Conservation (phyloP, 2,113 vertebrate species). For the pig (Sus scrofa) region DNA sequence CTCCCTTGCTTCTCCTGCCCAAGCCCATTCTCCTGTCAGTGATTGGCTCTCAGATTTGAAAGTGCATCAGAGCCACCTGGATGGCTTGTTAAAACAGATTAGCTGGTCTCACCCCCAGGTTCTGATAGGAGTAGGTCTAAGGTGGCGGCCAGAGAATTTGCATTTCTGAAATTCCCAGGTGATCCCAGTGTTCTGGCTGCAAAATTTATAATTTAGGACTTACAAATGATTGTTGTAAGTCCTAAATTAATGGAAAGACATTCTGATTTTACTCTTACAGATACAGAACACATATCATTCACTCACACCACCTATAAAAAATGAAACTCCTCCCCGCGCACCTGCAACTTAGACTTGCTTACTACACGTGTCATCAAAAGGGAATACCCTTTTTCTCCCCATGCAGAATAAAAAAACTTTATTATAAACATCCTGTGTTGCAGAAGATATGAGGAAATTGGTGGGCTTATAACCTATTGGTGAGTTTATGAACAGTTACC, state of each 20-base stretch:
- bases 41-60: background rate
- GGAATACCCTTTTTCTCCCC: background rate
- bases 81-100: background rate
- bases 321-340: background rate
- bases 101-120: background rate
- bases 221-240: background rate
- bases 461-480: too few relatives aligned
- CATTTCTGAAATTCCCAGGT: conserved; percentile 9
- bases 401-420: background rate
- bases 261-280: conserved; percentile 15
- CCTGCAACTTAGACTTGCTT: background rate
- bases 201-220: too few relatives aligned
- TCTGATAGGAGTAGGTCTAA: background rate
- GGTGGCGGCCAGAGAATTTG: background rate
- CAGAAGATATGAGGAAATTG: background rate
- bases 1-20: background rate
- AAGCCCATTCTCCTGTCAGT: background rate
- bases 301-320: background rate
- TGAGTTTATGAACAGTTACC: too few relatives aligned
- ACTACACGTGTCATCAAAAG: background rate
- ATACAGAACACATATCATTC: background rate
- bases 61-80: background rate
- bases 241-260: background rate
- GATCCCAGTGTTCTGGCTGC: background rate
- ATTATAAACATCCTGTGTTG: background rate